Conservation (phyloP, 2,888 invertebrate species). For the Eristalis pertinax region DNA sequence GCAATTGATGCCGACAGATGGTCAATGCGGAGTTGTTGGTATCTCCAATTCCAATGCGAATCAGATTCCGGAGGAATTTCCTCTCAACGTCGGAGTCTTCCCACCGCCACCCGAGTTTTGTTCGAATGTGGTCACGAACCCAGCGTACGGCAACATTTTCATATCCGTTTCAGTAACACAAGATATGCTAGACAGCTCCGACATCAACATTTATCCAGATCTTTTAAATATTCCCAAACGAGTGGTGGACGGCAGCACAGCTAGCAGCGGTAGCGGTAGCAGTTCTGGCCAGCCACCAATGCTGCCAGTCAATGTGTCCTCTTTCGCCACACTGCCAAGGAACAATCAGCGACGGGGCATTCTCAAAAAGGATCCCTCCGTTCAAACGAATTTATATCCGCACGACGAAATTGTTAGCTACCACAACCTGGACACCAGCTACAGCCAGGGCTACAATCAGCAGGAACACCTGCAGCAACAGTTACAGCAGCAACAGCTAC, state of each 20-base stretch:
- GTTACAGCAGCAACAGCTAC: conserved; percentile 73
- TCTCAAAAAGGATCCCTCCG: conserved; percentile 79
- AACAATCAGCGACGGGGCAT: conserved; percentile 80
- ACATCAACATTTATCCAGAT: conserved; percentile 90
- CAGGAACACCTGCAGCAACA: conserved; percentile 73
- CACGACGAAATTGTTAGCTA: conserved; percentile 81
- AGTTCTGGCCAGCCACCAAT: conserved; percentile 46
- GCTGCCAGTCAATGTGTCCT: conserved; percentile 78
- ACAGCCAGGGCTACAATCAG: conserved; percentile 75
- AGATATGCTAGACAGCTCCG: conserved; percentile 84
- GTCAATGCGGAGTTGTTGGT: conserved; percentile 78
- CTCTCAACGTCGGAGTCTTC: conserved; percentile 82
- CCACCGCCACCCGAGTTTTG: conserved; percentile 85
- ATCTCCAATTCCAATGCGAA: conserved; percentile 78
- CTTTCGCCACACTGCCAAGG: conserved; percentile 82
- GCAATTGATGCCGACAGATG: conserved; percentile 78
- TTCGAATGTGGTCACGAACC: conserved; percentile 80
- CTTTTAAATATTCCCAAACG: conserved; percentile 87
- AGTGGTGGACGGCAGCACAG: conserved; percentile 77
- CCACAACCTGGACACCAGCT: conserved; percentile 80
- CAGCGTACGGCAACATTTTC: conserved; percentile 86
- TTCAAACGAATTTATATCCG: conserved; percentile 79
- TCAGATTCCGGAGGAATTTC: conserved; percentile 80
- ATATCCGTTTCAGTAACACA: conserved; percentile 91
- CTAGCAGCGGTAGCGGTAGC: conserved; percentile 67